Percentiles rank a stretch among this genome's conserved stretches.
These are phyloP conservation scores for Tiphia femorata DNA, from an alignment of 2,888 invertebrate species.

Conservation along the genomic window DNA sequence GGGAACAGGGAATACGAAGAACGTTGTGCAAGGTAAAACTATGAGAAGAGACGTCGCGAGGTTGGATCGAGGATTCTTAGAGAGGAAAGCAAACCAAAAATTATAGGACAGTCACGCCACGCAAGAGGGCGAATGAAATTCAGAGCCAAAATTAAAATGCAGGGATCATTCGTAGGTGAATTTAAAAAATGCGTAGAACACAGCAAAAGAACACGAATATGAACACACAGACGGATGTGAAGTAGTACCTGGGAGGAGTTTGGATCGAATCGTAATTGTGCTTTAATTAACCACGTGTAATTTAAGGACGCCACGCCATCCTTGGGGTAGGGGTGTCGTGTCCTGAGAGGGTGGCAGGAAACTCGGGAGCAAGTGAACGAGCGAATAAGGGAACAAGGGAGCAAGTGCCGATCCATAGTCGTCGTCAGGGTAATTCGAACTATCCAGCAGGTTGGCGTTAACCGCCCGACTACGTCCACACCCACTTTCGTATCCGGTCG, in stretches of 20 bases:
- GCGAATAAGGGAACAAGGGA: slow-evolving; percentile 2
- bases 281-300: slow-evolving; percentile 48
- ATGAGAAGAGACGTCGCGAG: no score
- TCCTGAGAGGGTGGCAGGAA: no score
- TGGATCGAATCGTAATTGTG: slow-evolving; percentile 50
- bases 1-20: no score
- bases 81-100: no score
- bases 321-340: no score
- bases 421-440: slow-evolving; percentile 49
- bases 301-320: slow-evolving; percentile 37
- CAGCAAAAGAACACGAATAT: neutral
- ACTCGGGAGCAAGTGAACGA: neutral
- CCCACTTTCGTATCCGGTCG: slow-evolving; percentile 21
- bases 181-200: neutral
- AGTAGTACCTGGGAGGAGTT: no score
- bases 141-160: no score
- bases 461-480: slow-evolving; percentile 40
- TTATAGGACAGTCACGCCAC: no score
- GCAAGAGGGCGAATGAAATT: no score
- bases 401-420: slow-evolving; percentile 12
- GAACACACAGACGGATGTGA: slow-evolving; percentile 15
- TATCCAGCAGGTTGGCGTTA: slow-evolving; percentile 39
- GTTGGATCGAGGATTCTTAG: no score
- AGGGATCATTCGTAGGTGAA: no score
- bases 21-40: no score